Evolutionary conservation across 1,140 invertebrate species (phyloP).

Genomic region (Pentalonia nigronervosa): DNA sequence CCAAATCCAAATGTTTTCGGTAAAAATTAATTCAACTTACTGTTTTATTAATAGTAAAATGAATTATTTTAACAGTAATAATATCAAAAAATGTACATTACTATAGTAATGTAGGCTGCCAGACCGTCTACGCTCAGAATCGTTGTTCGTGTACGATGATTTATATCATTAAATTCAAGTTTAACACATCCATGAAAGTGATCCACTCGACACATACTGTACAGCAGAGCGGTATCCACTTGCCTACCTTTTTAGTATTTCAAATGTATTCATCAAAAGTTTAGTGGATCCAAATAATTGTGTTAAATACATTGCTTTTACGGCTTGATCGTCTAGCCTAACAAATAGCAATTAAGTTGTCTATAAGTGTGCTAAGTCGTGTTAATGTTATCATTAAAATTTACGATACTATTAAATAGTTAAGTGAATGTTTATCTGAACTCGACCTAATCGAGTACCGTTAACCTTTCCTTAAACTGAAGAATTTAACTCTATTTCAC

Average conservation of each 20-base stretch:
- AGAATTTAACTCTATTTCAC: constrained; percentile 14
- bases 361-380: neutral
- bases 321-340: neutral
- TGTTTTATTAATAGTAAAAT: no score
- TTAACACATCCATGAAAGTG: no score
- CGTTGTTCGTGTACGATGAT: no score
- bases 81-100: no score
- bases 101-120: no score
- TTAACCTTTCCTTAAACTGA: constrained; percentile 37
- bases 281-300: neutral
- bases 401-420: constrained; percentile 36
- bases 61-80: no score
- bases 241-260: neutral
- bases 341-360: constrained; percentile 20
- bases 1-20: no score
- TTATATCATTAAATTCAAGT: no score
- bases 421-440: constrained; percentile 40
- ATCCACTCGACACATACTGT: no score
- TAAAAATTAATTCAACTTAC: no score
- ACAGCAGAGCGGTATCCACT: no score
- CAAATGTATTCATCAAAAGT: neutral
- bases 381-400: constrained; percentile 39
- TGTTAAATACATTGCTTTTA: neutral
- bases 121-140: no score
- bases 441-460: constrained; percentile 20